phyloP scores from a whole-genome alignment of 2,797 vertebrate species.

The Corythornis leucogaster region DNA sequence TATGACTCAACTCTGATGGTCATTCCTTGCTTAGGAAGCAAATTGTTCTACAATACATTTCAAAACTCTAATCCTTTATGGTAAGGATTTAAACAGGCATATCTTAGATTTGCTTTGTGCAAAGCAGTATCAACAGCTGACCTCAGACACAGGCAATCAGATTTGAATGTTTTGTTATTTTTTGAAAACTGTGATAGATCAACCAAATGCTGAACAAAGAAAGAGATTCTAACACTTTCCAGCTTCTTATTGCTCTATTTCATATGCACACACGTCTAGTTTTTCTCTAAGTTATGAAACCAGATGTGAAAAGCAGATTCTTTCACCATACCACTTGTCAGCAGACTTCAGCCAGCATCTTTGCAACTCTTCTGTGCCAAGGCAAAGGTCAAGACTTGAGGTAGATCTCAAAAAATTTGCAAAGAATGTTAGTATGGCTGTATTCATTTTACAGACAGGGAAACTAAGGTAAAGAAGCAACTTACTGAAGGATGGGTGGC shows the following conservation, averaged over 20 bases:
- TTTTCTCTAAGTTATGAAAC: background rate
- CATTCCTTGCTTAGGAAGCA: background rate
- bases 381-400: background rate
- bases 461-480: background rate
- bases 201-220: background rate
- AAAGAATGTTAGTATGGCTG: accelerated
- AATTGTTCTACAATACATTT: background rate
- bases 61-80: background rate
- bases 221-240: background rate
- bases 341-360: background rate
- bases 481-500: background rate
- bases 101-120: background rate
- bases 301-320: background rate
- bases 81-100: background rate
- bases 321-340: background rate
- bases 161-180: background rate
- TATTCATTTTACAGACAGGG: background rate
- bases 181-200: background rate
- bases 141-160: background rate
- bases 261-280: background rate
- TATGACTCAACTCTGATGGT: background rate
- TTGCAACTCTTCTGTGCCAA: background rate
- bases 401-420: background rate
- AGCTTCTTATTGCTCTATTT: background rate
- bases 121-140: background rate